phyloP scores from a whole-genome alignment of 2,797 vertebrate genomes.

The Taenioides sp. region DNA sequence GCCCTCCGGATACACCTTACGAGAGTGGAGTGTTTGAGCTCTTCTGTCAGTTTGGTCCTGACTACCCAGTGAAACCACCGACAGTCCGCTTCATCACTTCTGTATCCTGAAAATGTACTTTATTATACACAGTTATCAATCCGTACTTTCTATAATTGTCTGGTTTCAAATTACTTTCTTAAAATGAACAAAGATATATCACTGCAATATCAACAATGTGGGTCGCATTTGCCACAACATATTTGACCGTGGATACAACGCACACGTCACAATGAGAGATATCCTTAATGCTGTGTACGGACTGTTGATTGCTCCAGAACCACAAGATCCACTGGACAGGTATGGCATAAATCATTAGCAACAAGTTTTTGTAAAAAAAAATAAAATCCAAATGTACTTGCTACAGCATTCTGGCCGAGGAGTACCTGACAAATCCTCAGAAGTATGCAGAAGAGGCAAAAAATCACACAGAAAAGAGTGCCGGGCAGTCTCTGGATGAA shows the following conservation, averaged over 20 bases:
- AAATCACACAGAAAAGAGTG: constrained; percentile 45
- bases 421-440: constrained; percentile 51
- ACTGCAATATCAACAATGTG: constrained; percentile 73
- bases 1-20: constrained; percentile 67
- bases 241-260: constrained; percentile 69
- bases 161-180: constrained; percentile 31
- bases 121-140: not conserved
- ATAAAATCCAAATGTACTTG: not conserved
- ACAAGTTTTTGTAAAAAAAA: not conserved
- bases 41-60: constrained; percentile 65
- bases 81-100: constrained; percentile 60
- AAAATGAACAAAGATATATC: constrained; percentile 59
- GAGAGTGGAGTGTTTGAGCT: constrained; percentile 67
- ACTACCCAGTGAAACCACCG: constrained; percentile 71
- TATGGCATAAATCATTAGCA: constrained; percentile 11
- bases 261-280: constrained; percentile 68
- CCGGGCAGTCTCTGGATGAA: constrained; percentile 57
- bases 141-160: not conserved
- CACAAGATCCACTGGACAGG: constrained; percentile 73
- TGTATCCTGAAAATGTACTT: constrained; percentile 50
- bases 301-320: constrained; percentile 69
- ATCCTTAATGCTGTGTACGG: constrained; percentile 68
- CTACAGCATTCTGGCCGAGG: constrained; percentile 65
- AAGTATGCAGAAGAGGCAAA: constrained; percentile 51
- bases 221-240: constrained; percentile 74